phyloP scores from a whole-genome alignment of 2,113 vertebrate species.

The Ptyas mucosa region DNA sequence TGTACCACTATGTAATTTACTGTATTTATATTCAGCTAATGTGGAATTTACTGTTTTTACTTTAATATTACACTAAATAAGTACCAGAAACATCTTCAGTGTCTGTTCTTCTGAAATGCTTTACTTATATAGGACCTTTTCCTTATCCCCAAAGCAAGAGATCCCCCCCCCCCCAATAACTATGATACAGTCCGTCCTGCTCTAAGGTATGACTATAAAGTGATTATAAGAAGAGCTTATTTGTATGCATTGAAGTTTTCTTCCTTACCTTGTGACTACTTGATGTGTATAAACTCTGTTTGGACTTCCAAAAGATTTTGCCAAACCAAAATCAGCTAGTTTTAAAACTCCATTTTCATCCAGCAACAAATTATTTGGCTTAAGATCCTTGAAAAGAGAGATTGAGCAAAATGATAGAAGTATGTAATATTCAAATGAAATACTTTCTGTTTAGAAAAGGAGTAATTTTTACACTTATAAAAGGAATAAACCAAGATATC shows the following conservation, averaged over 20 bases:
- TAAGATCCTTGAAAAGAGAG: conserved; percentile 82
- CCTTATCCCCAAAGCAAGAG: background rate
- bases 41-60: background rate
- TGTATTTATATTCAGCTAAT: background rate
- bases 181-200: background rate
- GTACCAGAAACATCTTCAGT: background rate
- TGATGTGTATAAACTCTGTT: conserved; percentile 96
- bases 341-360: conserved; percentile 94
- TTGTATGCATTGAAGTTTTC: background rate
- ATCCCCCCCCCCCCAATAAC: background rate
- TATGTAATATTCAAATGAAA: background rate
- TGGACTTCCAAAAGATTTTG: conserved; percentile 95
- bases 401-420: background rate
- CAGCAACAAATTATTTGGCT: conserved; percentile 94
- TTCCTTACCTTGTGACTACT: conserved; percentile 90
- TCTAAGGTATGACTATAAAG: background rate
- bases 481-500: background rate
- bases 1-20: background rate
- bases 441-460: background rate
- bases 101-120: background rate
- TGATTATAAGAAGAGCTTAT: background rate
- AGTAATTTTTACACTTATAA: background rate
- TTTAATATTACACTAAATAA: background rate
- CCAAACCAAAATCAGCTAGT: conserved; percentile 95
- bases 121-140: background rate